Percentiles rank a stretch among this genome's conserved stretches.
These are phyloP conservation scores for Perdita meconis DNA, from an alignment of 2,888 invertebrate species.

Conservation along the genomic window DNA sequence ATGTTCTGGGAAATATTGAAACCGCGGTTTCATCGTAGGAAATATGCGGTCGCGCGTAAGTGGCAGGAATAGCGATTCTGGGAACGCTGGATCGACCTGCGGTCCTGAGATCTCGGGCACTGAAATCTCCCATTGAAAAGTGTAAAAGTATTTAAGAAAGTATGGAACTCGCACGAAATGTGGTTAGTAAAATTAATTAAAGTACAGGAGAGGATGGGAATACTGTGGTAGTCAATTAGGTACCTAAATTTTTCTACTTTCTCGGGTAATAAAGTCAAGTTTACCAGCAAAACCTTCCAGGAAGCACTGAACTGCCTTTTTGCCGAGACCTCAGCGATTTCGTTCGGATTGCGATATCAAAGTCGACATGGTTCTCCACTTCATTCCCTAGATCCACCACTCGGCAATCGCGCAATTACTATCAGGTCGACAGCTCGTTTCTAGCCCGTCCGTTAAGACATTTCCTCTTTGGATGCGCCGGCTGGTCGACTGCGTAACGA, in stretches of 20 bases:
- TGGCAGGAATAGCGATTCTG: not conserved
- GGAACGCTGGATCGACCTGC: not conserved
- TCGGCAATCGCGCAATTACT: slow-evolving; percentile 59
- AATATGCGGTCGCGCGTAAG: not conserved
- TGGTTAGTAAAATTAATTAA: too few relatives aligned
- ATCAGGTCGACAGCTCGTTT: slow-evolving; percentile 30
- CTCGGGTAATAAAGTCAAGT: not conserved
- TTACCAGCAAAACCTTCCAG: slow-evolving; percentile 21
- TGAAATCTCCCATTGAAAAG: too few relatives aligned
- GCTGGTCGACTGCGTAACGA: slow-evolving; percentile 37
- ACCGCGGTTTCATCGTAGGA: not conserved
- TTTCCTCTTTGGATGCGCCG: slow-evolving; percentile 48
- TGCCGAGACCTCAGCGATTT: slow-evolving; percentile 32
- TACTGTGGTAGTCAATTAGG: too few relatives aligned
- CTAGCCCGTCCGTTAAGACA: slow-evolving; percentile 54
- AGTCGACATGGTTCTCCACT: slow-evolving; percentile 74
- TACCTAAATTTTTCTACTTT: not conserved
- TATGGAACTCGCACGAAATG: too few relatives aligned
- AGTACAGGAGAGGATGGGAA: too few relatives aligned
- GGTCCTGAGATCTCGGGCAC: not conserved
- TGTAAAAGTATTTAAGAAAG: too few relatives aligned
- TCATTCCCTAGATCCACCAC: slow-evolving; percentile 37
- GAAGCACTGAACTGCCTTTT: slow-evolving; percentile 31
- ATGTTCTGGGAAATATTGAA: slow-evolving; percentile 6
- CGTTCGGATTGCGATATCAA: slow-evolving; percentile 64